phyloP scores from a whole-genome alignment of 2,888 invertebrate species.

The Galerucella pusilla region DNA sequence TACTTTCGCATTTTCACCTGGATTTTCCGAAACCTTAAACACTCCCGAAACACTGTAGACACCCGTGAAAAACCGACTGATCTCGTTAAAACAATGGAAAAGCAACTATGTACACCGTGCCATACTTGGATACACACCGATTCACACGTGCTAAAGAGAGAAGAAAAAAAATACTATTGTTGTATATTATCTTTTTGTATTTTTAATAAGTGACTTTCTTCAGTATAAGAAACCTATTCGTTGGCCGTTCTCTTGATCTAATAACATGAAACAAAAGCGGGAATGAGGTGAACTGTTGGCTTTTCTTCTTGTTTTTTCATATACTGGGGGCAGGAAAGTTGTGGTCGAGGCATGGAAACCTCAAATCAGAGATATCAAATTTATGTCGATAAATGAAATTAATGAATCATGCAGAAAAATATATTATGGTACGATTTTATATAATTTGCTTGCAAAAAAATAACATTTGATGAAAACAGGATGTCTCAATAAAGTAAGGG shows the following conservation, averaged over 20 bases:
- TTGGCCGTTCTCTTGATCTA: constrained; percentile 8
- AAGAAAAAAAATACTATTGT: constrained; percentile 39
- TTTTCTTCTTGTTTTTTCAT: constrained; percentile 11
- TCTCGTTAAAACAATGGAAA: constrained; percentile 36
- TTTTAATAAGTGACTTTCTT: constrained; percentile 34
- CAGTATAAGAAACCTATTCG: constrained; percentile 13
- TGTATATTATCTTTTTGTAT: constrained; percentile 31
- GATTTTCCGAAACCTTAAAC: constrained; percentile 21
- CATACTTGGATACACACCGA: constrained; percentile 56
- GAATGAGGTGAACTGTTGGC: constrained; percentile 27
- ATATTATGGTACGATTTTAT: too few relatives aligned
- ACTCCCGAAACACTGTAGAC: background rate
- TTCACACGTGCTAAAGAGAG: constrained; percentile 52
- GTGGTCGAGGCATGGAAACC: constrained; percentile 20
- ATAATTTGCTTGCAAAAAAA: too few relatives aligned
- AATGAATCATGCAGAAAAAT: background rate
- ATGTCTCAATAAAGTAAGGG: too few relatives aligned
- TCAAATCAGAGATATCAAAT: constrained; percentile 14
- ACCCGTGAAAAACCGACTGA: constrained; percentile 28
- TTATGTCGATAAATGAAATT: background rate
- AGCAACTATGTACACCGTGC: constrained; percentile 42
- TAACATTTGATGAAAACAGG: too few relatives aligned
- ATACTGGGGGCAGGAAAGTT: constrained; percentile 9
- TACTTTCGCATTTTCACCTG: constrained; percentile 14
- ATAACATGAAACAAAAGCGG: constrained; percentile 17